These are phyloP conservation scores for Heliocidaris erythrogramma DNA, from an alignment of 35 echinoderm and acorn worm genomes.

Conservation along the genomic window DNA sequence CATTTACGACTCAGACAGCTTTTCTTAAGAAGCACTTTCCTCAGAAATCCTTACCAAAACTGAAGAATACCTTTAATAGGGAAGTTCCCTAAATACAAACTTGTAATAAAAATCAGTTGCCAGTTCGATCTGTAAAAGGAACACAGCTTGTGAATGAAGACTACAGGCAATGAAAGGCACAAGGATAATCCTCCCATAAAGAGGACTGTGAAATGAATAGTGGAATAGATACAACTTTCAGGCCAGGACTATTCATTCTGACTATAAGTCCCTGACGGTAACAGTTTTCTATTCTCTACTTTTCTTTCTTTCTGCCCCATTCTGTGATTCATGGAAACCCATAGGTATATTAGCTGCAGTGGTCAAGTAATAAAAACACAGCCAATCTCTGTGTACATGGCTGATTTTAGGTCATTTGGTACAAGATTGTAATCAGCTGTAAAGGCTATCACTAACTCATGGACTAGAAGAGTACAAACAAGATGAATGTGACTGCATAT, in stretches of 20 bases:
- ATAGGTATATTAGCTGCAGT: neutral
- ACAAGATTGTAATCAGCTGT: too few species aligned
- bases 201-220: neutral
- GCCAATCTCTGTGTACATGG: neutral
- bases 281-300: neutral
- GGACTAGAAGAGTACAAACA: too few species aligned
- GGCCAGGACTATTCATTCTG: neutral
- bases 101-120: neutral
- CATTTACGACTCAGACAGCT: too few species aligned
- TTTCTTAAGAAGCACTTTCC: too few species aligned
- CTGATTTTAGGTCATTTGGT: too few species aligned
- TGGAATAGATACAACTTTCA: neutral
- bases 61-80: neutral
- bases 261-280: neutral
- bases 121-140: neutral
- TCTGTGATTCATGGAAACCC: neutral
- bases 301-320: neutral
- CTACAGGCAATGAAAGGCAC: neutral
- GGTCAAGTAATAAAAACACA: neutral
- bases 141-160: neutral
- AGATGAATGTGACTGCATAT: too few species aligned
- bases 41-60: neutral
- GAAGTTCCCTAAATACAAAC: neutral
- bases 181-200: neutral
- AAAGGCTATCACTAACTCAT: too few species aligned